These are phyloP conservation scores for Poeciliopsis turrubarensis DNA, from an alignment of 2,113 vertebrate genomes.

Conservation along the genomic window DNA sequence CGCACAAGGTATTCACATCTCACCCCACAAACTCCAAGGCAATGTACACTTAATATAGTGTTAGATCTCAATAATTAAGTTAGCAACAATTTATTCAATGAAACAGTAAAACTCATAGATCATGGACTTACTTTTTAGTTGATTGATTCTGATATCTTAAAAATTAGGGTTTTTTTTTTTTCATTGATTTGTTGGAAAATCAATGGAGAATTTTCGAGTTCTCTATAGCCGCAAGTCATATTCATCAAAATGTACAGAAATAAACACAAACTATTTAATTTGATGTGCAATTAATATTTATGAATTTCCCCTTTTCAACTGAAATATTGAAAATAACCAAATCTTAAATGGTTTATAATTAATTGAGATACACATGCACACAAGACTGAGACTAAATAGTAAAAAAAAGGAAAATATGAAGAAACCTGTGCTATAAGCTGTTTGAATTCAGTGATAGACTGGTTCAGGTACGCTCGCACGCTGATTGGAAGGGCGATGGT, in stretches of 20 bases:
- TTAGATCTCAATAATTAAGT: too few species aligned
- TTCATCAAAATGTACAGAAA: not conserved
- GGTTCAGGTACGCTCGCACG: conserved; percentile 95
- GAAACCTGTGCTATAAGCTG: conserved; percentile 95
- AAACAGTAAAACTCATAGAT: not conserved
- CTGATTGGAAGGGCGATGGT: conserved; percentile 89
- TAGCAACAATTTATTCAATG: not conserved
- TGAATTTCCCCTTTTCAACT: not conserved
- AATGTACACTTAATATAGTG: too few species aligned
- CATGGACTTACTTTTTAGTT: not conserved
- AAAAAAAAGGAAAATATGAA: not conserved
- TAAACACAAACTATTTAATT: not conserved
- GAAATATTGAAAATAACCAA: not conserved
- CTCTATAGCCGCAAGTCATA: not conserved
- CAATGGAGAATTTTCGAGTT: not conserved
- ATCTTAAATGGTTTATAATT: not conserved
- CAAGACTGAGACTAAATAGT: not conserved
- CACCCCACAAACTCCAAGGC: not conserved
- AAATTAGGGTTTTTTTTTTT: too few species aligned
- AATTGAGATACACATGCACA: not conserved
- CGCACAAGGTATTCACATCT: not conserved
- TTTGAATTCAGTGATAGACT: conserved; percentile 94
- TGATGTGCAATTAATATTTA: not conserved
- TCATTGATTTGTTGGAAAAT: too few species aligned
- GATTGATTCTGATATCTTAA: not conserved